phyloP scores from a whole-genome alignment of 2,113 vertebrate genomes.

The Tachuris rubrigastra region DNA sequence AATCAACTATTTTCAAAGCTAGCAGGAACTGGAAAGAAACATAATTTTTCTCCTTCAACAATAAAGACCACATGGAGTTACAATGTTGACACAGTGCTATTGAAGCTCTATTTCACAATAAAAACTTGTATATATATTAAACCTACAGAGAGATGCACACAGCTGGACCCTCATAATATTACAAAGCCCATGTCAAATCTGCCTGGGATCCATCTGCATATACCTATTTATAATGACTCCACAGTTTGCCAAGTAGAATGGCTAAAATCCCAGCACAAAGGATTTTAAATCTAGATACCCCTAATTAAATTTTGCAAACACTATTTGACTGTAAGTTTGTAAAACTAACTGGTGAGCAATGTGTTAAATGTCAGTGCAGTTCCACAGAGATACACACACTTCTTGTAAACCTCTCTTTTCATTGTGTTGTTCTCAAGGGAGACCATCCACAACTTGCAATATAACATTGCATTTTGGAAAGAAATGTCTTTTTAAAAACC shows the following conservation, averaged over 20 bases:
- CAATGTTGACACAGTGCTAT: not conserved
- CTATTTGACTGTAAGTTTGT: not conserved
- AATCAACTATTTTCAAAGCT: not conserved
- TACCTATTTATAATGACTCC: not conserved
- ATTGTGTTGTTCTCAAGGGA: not conserved
- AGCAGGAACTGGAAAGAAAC: not conserved
- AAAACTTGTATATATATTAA: not conserved
- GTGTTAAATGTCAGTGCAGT: slow-evolving; percentile 47
- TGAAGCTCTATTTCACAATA: not conserved
- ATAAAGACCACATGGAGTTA: not conserved
- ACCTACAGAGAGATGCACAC: not conserved
- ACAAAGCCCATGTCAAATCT: not conserved
- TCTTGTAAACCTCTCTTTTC: slow-evolving; percentile 49
- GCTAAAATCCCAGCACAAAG: not conserved
- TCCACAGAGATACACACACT: not conserved
- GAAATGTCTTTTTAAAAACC: not conserved
- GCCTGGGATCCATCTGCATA: not conserved
- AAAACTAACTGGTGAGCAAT: not conserved
- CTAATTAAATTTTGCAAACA: not conserved
- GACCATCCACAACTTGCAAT: not conserved
- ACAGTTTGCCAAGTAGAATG: not conserved
- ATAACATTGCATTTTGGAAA: not conserved
- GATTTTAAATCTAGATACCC: not conserved
- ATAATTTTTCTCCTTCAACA: not conserved
- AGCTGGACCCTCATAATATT: not conserved